Evolutionary conservation across 64 coral and sea anemone species (phyloP), one percentile per base, ranked within the genome.

Genomic region (Orbicella faveolata): DNA sequence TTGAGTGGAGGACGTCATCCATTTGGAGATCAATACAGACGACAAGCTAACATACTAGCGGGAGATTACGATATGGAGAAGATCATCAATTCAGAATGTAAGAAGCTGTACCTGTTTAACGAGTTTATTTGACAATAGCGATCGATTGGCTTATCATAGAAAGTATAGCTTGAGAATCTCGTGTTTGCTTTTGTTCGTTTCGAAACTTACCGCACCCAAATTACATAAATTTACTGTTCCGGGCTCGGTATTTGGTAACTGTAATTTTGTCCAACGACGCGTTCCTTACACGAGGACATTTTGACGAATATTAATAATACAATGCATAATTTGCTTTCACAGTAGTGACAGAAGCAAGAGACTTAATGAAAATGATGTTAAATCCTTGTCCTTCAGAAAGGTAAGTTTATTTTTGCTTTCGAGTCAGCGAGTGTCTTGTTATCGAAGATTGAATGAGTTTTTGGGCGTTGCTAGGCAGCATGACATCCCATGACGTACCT

Each of bases 61-160:
- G 96, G 96, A 12, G 96, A 98, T 73, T 95, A 89, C 64, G 92
- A 98, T 87, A 30, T 95, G 59, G 96, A 98, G 15, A 98, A 86
- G 44, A 82, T 98, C 37, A 73, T 84, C 48, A 79, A 95, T 75
- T 88, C 90, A 20, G 90, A 95, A 87, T 84, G 96, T 98, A 92
- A 90, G 96, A 76, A 9, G 4, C 74, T n/a, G 21, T 15, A 8
- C 16, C 19, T 78, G 39, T 52, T 61, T 54, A 26, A 36, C 18
- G 0, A 12, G 36, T 68, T 25, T 84, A 19, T 39, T 78, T 78
- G 4, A 6, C 4, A 78, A 51, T 80, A 25, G 57, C 6, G 44
- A 48, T 48, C 44, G 5, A 5, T 48, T 5, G 44, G 44, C 2
- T 48, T 48, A 48, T 6, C 30, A 30, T 30, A 30, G 30, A 30